Percentiles rank a stretch among this genome's conserved stretches.
These are phyloP conservation scores for Drosophila quinaria DNA, from an alignment of 2,888 invertebrate species.

Conservation along the genomic window DNA sequence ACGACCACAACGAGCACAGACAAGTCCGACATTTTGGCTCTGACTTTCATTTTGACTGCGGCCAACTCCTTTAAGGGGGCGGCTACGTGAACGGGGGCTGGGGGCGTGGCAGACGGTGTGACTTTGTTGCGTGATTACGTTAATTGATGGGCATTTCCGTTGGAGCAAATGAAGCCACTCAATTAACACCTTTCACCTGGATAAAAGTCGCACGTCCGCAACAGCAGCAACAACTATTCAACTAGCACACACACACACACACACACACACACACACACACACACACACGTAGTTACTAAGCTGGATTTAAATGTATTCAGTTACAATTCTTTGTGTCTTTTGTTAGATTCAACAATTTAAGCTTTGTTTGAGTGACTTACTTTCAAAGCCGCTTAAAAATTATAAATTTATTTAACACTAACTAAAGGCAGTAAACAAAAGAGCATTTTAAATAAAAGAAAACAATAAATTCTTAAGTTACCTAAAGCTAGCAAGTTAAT, in stretches of 20 bases:
- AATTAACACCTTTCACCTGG: slow-evolving; percentile 80
- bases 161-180: slow-evolving; percentile 81
- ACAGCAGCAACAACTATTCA: slow-evolving; percentile 39
- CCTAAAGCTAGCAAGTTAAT: too few species aligned
- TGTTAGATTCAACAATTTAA: slow-evolving; percentile 13
- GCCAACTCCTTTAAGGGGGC: slow-evolving; percentile 36
- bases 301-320: slow-evolving; percentile 12
- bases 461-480: too few species aligned
- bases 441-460: too few species aligned
- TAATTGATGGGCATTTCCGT: slow-evolving; percentile 81
- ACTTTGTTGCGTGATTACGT: slow-evolving; percentile 82
- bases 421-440: too few species aligned
- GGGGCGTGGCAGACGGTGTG: slow-evolving; percentile 73
- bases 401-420: not conserved
- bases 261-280: slow-evolving; percentile 6
- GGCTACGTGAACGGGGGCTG: not conserved
- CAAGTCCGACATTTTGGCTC: slow-evolving; percentile 34
- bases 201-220: slow-evolving; percentile 71
- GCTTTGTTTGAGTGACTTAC: not conserved
- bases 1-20: slow-evolving; percentile 63
- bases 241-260: slow-evolving; percentile 17
- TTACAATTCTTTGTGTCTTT: slow-evolving; percentile 33
- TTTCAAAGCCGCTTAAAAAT: not conserved
- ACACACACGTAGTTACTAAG: not conserved
- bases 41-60: not conserved